Percentiles rank a stretch among this genome's conserved stretches.
Conservation (phyloP, 1,140 invertebrate species). For the Eupristina koningsbergeri region DNA sequence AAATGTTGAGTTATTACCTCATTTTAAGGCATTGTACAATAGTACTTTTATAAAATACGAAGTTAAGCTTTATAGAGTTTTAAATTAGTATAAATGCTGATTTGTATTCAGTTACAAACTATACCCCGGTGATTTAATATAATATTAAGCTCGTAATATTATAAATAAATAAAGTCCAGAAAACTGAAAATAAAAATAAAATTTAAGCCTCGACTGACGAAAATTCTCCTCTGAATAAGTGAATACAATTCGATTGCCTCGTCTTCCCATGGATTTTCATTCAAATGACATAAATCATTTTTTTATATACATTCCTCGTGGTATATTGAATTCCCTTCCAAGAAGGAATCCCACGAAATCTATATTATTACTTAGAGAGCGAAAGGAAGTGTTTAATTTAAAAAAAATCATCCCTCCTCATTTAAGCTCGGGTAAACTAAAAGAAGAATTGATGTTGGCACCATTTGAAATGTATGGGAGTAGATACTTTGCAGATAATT, state of each 20-base stretch:
- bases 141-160: background rate
- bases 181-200: background rate
- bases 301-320: background rate
- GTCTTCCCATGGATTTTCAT: background rate
- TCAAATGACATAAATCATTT: background rate
- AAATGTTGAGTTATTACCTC: constrained; percentile 28
- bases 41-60: constrained; percentile 17
- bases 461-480: background rate
- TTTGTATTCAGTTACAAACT: constrained; percentile 6
- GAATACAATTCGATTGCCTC: no score
- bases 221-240: background rate
- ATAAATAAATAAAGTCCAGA: background rate
- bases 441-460: background rate
- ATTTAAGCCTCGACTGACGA: background rate
- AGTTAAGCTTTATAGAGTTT: constrained; percentile 26
- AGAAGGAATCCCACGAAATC: background rate
- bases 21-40: constrained; percentile 23
- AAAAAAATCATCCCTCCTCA: background rate
- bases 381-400: constrained; percentile 10
- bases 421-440: background rate
- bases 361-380: background rate
- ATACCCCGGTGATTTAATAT: constrained; percentile 10
- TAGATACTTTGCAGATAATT: no score
- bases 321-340: background rate
- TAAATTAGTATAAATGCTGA: constrained; percentile 17